These are phyloP conservation scores for Thera britannica DNA, from an alignment of 2,888 invertebrate species.

Conservation along the genomic window DNA sequence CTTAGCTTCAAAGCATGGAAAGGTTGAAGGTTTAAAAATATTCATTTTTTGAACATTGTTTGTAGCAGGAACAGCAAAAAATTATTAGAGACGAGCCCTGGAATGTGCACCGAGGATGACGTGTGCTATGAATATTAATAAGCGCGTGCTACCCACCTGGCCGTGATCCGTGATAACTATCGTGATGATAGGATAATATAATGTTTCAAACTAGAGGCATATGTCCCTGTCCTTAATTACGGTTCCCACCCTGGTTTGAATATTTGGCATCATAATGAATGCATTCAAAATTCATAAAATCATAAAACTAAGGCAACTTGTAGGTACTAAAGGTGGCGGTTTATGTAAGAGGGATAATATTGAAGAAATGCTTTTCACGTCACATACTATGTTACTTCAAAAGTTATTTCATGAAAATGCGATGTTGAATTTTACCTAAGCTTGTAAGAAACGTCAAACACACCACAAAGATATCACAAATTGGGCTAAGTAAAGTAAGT, in stretches of 20 bases:
- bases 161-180: constrained; percentile 67
- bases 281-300: constrained; percentile 48
- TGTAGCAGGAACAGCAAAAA: constrained; percentile 14
- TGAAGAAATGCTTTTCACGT: not conserved
- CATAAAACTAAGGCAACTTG: constrained; percentile 33
- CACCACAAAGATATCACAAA: no score
- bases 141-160: constrained; percentile 61
- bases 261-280: constrained; percentile 46
- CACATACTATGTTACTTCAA: not conserved
- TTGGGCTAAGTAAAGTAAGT: no score
- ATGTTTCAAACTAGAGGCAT: constrained; percentile 53
- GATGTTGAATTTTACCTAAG: no score
- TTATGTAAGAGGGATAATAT: constrained; percentile 15
- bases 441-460: no score
- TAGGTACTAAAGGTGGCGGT: not conserved
- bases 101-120: constrained; percentile 60
- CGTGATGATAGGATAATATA: constrained; percentile 57
- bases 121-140: constrained; percentile 79
- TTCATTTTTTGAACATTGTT: constrained; percentile 8
- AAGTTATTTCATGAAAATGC: not conserved
- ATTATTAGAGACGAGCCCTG: constrained; percentile 45
- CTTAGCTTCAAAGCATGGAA: constrained; percentile 27
- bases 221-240: constrained; percentile 53
- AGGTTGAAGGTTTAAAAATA: constrained; percentile 26
- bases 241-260: constrained; percentile 49